Evolutionary conservation across 2,888 invertebrate species (phyloP).

Genomic region (Drosophila incognita): DNA sequence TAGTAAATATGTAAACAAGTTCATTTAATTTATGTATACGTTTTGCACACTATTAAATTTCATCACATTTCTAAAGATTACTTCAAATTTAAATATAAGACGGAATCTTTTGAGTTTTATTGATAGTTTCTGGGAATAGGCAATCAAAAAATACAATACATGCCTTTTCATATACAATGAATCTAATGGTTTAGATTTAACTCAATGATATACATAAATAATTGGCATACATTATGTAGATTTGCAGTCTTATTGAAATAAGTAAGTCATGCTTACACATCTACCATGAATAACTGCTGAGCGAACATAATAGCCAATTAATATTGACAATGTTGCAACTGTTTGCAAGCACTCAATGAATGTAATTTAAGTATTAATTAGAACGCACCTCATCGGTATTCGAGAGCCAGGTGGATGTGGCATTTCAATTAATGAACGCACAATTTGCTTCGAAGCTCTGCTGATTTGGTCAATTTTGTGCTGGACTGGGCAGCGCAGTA

Average conservation of each 20-base stretch:
- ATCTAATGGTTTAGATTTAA: slow-evolving; percentile 14
- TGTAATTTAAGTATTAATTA: slow-evolving; percentile 13
- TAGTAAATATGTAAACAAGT: slow-evolving; percentile 53
- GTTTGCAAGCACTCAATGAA: slow-evolving; percentile 28
- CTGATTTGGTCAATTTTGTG: neutral
- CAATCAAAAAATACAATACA: neutral
- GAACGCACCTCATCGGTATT: slow-evolving; percentile 35
- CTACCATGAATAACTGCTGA: neutral
- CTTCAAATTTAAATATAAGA: slow-evolving; percentile 35
- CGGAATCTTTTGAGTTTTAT: slow-evolving; percentile 15
- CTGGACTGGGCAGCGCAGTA: neutral
- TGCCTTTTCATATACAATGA: neutral
- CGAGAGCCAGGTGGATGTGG: slow-evolving; percentile 30
- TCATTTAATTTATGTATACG: slow-evolving; percentile 52
- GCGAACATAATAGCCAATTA: slow-evolving; percentile 1
- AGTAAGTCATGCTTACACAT: slow-evolving; percentile 2
- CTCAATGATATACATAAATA: slow-evolving; percentile 5
- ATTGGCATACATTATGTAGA: slow-evolving; percentile 18
- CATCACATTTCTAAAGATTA: slow-evolving; percentile 32
- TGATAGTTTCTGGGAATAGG: slow-evolving; percentile 11
- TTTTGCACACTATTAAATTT: slow-evolving; percentile 52
- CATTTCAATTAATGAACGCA: slow-evolving; percentile 41
- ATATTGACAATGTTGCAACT: slow-evolving; percentile 17
- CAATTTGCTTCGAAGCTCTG: slow-evolving; percentile 35
- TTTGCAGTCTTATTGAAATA: slow-evolving; percentile 14